Evolutionary conservation across 2,888 invertebrate species (phyloP).

Genomic region (Plagodis pulveraria): DNA sequence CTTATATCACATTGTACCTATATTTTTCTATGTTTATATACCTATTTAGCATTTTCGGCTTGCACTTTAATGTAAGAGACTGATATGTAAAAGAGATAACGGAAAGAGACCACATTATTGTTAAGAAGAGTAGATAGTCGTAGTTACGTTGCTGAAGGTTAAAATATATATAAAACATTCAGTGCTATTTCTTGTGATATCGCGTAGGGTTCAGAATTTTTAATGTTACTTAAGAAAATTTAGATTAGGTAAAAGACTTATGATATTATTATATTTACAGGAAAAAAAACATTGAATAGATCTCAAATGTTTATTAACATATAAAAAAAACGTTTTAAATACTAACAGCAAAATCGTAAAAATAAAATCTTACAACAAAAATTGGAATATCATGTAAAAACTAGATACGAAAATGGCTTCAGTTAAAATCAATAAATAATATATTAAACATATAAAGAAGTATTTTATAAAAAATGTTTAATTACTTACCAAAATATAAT

Average conservation of each 20-base stretch:
- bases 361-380: too few species aligned
- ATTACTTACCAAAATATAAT: too few species aligned
- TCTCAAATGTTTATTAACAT: too few species aligned
- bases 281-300: too few species aligned
- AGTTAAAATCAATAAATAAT: too few species aligned
- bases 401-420: too few species aligned
- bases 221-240: not conserved
- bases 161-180: slow-evolving; percentile 8
- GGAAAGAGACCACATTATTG: not conserved
- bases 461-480: too few species aligned
- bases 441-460: too few species aligned
- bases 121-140: not conserved
- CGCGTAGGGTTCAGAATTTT: slow-evolving; percentile 13
- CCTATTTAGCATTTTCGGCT: slow-evolving; percentile 12
- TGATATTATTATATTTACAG: not conserved
- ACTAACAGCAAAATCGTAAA: too few species aligned
- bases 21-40: not conserved
- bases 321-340: too few species aligned
- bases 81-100: slow-evolving; percentile 9
- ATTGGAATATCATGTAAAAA: too few species aligned
- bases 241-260: not conserved
- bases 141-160: not conserved
- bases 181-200: slow-evolving; percentile 24
- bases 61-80: slow-evolving; percentile 21
- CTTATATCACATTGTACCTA: too few species aligned